Base-by-base conservation (phyloP, 2,888 invertebrate species). In the Adela reaumurella region DNA sequence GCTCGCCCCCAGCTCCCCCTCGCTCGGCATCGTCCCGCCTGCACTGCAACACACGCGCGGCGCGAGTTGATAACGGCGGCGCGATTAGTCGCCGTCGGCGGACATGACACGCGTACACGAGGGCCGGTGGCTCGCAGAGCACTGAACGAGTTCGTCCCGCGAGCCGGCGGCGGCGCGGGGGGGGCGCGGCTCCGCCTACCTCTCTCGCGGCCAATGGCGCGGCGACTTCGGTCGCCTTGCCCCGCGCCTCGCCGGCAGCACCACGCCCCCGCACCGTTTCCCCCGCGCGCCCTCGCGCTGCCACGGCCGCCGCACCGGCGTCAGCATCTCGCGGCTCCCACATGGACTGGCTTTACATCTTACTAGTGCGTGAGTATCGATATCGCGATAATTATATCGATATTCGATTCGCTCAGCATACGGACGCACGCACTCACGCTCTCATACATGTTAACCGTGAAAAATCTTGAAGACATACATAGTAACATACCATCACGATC, bases 21-120 rank as follows among this genome's bases (percentile, higher is more conserved):
- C 76, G 65, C 76, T 74, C 66, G 76, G 77, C 74, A 78, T 76
- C 60, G 59, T 62, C 60, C 59, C 62, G 60, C 58, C 66, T 64
- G 61, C 61, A 65, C 65, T 66, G 69, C 74, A 72, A 74, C 49
- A 52, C 51, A 52, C 47, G 45, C 51, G 53, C 49, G 44, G 47
- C 50, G 48, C 54, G 55, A 42, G 45, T 48, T 24, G 24, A 24
- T n/a, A 24, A 24, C 24, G 24, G 8, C 24, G 24, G 5, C 52
- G 49, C 49, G 46, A 24, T 8, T 24, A 24, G 29, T 49, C 49
- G 54, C 20, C 51, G 45, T 48, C 46, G 16, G 42, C 4, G 42
- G 11, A 42, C 42, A 42, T 17, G 42, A 8, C 24, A 24, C 62
- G 62, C 71, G 64, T 64, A 62, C 63, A 59, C 59, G 58, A 56